phyloP scores from a whole-genome alignment of 2,888 invertebrate genomes.

The Aleiodes leptofemur region DNA sequence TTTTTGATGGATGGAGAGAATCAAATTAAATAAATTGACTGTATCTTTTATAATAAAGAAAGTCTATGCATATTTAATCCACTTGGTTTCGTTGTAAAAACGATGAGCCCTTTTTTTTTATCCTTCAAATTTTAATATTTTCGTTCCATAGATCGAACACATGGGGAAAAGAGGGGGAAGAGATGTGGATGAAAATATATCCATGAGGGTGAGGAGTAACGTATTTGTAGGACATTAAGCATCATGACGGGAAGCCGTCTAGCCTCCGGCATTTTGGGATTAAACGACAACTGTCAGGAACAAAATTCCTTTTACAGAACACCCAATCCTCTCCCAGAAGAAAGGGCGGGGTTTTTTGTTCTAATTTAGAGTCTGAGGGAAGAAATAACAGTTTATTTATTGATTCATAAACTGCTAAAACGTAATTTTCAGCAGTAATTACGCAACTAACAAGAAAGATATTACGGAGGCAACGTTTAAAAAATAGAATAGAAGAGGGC shows the following conservation, averaged over 20 bases:
- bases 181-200: neutral
- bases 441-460: too few relatives aligned
- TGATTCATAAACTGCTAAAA: too few relatives aligned
- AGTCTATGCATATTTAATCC: constrained; percentile 6
- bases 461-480: too few relatives aligned
- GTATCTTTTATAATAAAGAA: constrained; percentile 8
- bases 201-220: constrained; percentile 19
- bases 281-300: constrained; percentile 62
- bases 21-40: constrained; percentile 23
- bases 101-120: neutral
- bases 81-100: neutral
- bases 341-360: constrained; percentile 24
- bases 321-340: neutral
- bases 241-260: constrained; percentile 52
- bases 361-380: constrained; percentile 18
- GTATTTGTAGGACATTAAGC: constrained; percentile 46
- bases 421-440: too few relatives aligned
- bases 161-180: neutral
- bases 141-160: neutral
- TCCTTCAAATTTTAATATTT: constrained; percentile 7
- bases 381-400: too few relatives aligned
- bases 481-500: neutral
- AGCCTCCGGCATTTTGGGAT: constrained; percentile 58
- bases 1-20: neutral
- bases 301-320: constrained; percentile 35